phyloP scores from a whole-genome alignment of 2,888 invertebrate genomes.

The Melieria omissa region DNA sequence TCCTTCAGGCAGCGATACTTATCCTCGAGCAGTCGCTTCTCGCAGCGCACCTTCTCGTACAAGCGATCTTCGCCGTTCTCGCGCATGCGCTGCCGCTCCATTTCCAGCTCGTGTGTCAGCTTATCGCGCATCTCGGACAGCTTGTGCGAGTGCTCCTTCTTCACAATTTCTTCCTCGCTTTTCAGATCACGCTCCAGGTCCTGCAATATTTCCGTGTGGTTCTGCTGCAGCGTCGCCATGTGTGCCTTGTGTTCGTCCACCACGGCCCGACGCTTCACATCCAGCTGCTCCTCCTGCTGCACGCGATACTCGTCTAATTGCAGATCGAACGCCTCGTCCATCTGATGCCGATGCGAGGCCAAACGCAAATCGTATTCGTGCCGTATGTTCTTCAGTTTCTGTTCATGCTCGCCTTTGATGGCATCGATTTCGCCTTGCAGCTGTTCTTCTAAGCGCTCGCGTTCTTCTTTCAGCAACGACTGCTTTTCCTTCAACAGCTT shows the following conservation, averaged over 20 bases:
- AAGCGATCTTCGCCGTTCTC: slow-evolving; percentile 67
- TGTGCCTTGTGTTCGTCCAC: slow-evolving; percentile 69
- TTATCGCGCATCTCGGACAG: slow-evolving; percentile 74
- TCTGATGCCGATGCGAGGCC: slow-evolving; percentile 67
- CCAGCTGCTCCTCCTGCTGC: slow-evolving; percentile 66
- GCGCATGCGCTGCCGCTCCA: slow-evolving; percentile 66
- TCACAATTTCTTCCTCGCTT: slow-evolving; percentile 74
- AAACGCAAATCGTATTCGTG: slow-evolving; percentile 64
- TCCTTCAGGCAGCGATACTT: slow-evolving; percentile 85
- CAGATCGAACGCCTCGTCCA: slow-evolving; percentile 67
- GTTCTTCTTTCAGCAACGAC: slow-evolving; percentile 67
- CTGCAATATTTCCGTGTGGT: slow-evolving; percentile 63
- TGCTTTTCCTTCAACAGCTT: slow-evolving; percentile 65
- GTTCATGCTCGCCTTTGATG: slow-evolving; percentile 59
- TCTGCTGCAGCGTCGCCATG: slow-evolving; percentile 62
- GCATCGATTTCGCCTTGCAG: slow-evolving; percentile 57
- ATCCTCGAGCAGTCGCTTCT: slow-evolving; percentile 78
- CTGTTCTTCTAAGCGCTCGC: slow-evolving; percentile 63
- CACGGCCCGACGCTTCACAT: slow-evolving; percentile 69
- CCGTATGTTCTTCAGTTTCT: slow-evolving; percentile 64
- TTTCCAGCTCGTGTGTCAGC: slow-evolving; percentile 70
- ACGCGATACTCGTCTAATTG: slow-evolving; percentile 64
- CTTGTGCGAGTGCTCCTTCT: slow-evolving; percentile 76
- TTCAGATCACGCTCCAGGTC: slow-evolving; percentile 65
- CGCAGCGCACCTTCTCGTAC: slow-evolving; percentile 76